Evolutionary conservation across 2,797 vertebrate genomes (phyloP), one percentile per base, ranked within the genome.

Genomic region (Tangara arthus): DNA sequence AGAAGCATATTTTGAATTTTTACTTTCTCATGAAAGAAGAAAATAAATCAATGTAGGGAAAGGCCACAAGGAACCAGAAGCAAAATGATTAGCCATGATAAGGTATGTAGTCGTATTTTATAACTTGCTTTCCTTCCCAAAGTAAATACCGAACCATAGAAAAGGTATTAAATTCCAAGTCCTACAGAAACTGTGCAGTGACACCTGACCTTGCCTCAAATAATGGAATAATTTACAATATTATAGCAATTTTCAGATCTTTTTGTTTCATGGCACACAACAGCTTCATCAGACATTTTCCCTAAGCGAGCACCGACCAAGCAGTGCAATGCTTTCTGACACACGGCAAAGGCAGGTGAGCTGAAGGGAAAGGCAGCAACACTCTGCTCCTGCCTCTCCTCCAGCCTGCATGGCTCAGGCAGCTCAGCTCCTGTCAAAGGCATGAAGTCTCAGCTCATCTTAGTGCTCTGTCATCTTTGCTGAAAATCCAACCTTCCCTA

Each of bases 111-210:
- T 11, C 15, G 14, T 68, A 72, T 47, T 76, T 89, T 75, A 49
- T 53, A 87, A 92, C 55, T 77, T 42, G 34, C 37, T 93, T 72
- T 91, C 22, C 50, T 87, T 82, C 27, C 37, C 41, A 49, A 41
- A 77, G 47, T 61, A 89, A 83, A 87, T 18, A 81, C 6, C n/a
- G 17, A 60, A 46, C 50, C 50, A 73, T 20, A 90, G 50, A 69
- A 84, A 63, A 76, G 9, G 8, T 57, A 61, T 17, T 72, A 50
- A 65, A 80, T 69, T 66, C 34, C 20, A 82, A 59, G 52, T 32
- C 32, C 27, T 34, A 57, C 15, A 60, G 30, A 71, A 75, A 55
- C 20, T 23, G 30, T 37, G 26, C 8, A 44, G 44, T 3, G 2
- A 64, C 78, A 75, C 7, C 39, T 34, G 34, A 75, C n/a, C 47